Base-by-base conservation (phyloP, 2,113 vertebrate species). In the Pelvicachromis taeniatus region DNA sequence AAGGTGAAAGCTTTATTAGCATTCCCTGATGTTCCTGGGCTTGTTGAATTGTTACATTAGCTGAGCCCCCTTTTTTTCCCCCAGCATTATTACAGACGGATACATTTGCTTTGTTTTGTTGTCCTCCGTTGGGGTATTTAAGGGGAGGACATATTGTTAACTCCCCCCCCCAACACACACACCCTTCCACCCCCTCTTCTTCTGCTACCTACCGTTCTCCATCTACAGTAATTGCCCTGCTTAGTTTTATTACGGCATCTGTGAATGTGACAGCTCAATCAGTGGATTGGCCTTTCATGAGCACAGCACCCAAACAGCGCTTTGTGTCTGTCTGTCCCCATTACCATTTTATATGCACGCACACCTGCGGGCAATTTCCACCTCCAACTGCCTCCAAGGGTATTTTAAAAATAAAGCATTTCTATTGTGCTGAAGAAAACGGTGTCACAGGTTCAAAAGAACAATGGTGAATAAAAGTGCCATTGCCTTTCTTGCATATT, bases 311-410 rank as follows among this genome's bases (percentile, higher is more conserved):
- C 92, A 90, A 94, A 92, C 86, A 88, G 80, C 31, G 55, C 87
- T 91, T 92, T 90, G 91, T 91, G 92, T 93, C 91, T 75, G 86
- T 93, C 91, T 91, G 90, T 93, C 88, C 87, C 85, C 80, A 90
- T 90, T 89, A 89, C 78, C 81, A 68, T 90, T 93, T 91, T 90
- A 86, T 92, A 88, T 83, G 75, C 85, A 85, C 5, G 78, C 91
- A 91, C 92, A 96, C 94, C 95, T 95, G 95, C 80, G 81, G 88
- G 88, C 89, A 93, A 92, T 95, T 94, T 94, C 89, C 89, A 83
- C 87, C 88, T 90, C 89, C 83, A 82, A 89, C 78, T 89, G 88
- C 77, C 90, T 94, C 89, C 93, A 88, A 88, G 91, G 89, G 82
- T 87, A 65, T 89, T 90, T 91, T 70, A 87, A 89, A 86, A 88